These are phyloP conservation scores for Turritopsis rubra DNA, from an alignment of 30 jellyfish, hydroid and myxozoan genomes.

Conservation along the genomic window DNA sequence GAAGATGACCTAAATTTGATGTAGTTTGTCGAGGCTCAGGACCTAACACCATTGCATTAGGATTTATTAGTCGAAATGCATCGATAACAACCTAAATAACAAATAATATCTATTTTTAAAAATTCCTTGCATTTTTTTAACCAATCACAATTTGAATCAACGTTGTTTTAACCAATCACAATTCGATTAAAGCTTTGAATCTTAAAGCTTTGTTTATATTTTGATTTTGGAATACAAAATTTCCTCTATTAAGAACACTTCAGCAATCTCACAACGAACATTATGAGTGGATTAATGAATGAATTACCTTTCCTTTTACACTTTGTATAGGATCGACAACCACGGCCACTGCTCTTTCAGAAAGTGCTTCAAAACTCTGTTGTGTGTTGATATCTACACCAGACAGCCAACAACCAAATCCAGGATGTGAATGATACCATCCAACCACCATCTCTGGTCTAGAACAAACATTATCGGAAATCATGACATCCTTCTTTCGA, in stretches of 20 bases:
- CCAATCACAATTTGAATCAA: too few relatives aligned
- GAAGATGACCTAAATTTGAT: slow-evolving; percentile 95
- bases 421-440: slow-evolving; percentile 99
- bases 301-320: slow-evolving; percentile 97
- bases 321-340: slow-evolving; percentile 99
- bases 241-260: too few relatives aligned
- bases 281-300: too few relatives aligned
- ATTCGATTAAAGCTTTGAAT: too few relatives aligned
- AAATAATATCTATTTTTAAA: not conserved
- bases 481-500: too few relatives aligned
- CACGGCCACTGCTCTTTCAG: slow-evolving; percentile 98
- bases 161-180: too few relatives aligned
- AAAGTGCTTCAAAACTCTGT: slow-evolving; percentile 96
- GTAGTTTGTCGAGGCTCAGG: slow-evolving; percentile 98
- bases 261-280: too few relatives aligned
- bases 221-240: too few relatives aligned
- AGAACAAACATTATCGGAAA: slow-evolving; percentile 6
- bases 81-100: slow-evolving; percentile 86
- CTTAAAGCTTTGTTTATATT: too few relatives aligned
- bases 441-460: slow-evolving; percentile 99
- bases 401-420: slow-evolving; percentile 99
- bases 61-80: slow-evolving; percentile 88
- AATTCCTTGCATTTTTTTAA: not conserved
- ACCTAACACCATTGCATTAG: slow-evolving; percentile 88
- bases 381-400: slow-evolving; percentile 98